Conservation (phyloP, 2,113 vertebrate genomes). For the Hirundichthys speculiger region DNA sequence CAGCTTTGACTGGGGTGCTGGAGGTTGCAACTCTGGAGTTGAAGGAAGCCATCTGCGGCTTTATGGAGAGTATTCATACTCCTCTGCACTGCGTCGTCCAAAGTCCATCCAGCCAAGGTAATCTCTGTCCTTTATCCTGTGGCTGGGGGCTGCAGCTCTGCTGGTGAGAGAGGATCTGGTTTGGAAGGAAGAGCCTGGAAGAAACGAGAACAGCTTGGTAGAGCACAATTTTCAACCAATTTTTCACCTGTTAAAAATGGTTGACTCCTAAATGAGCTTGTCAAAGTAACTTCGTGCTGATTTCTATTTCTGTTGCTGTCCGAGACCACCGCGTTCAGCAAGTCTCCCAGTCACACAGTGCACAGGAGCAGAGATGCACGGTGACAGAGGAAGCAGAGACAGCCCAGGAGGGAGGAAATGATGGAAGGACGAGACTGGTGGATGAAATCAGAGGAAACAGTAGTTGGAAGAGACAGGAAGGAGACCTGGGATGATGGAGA, state of each 20-base stretch:
- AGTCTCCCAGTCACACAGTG: constrained; percentile 36
- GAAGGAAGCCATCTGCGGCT: constrained; percentile 23
- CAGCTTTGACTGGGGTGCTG: constrained; percentile 21
- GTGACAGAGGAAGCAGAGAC: constrained; percentile 30
- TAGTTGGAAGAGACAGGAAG: constrained; percentile 18
- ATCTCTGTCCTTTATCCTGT: constrained; percentile 96
- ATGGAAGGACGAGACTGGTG: not conserved
- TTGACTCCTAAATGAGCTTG: not conserved
- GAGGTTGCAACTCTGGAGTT: constrained; percentile 12
- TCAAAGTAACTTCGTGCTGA: constrained; percentile 22
- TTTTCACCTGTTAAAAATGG: not conserved
- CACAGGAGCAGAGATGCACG: constrained; percentile 6
- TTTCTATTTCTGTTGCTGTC: constrained; percentile 20
- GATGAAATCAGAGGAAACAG: not conserved
- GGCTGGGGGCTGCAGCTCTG: constrained; percentile 85
- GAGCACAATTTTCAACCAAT: not conserved
- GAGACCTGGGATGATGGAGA: constrained; percentile 16
- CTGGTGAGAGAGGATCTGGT: constrained; percentile 82
- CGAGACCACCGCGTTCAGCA: constrained; percentile 49
- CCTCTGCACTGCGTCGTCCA: constrained; percentile 92
- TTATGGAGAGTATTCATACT: constrained; percentile 91
- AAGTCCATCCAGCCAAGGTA: constrained; percentile 99
- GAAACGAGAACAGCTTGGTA: not conserved
- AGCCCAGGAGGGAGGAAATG: constrained; percentile 11
- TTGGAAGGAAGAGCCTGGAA: constrained; percentile 71